Evolutionary conservation across 2,888 invertebrate genomes (phyloP).

Genomic region (Stenotaenia linearis): DNA sequence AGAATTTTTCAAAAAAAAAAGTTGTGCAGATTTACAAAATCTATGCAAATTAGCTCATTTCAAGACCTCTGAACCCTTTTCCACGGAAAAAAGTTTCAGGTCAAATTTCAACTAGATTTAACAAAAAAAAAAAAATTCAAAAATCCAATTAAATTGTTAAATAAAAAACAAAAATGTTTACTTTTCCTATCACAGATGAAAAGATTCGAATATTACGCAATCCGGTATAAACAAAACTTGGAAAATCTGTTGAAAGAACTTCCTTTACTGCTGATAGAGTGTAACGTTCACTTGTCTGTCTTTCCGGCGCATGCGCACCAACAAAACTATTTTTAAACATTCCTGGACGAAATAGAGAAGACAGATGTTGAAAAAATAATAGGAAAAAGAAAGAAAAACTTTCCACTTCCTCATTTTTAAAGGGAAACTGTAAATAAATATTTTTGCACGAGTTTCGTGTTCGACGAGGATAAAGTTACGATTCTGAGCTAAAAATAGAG

Average conservation of each 20-base stretch:
- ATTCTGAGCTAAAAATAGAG: too few species aligned
- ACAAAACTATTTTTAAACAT: neutral
- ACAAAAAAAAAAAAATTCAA: neutral
- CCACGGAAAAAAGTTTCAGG: too few species aligned
- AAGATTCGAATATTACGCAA: neutral
- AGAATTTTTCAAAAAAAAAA: too few species aligned
- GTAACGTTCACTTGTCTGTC: neutral
- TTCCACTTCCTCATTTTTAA: slow-evolving; percentile 1
- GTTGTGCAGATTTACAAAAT: too few species aligned
- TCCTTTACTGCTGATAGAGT: neutral
- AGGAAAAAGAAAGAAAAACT: neutral
- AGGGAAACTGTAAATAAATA: neutral
- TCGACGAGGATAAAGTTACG: too few species aligned
- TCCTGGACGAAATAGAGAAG: neutral
- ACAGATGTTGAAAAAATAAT: neutral
- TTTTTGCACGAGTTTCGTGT: neutral
- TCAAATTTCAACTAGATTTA: too few species aligned
- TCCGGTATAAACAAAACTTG: neutral
- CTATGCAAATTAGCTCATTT: too few species aligned
- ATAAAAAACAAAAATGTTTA: neutral
- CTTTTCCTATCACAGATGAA: neutral
- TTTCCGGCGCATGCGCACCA: neutral
- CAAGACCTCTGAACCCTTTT: too few species aligned
- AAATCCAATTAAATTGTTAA: neutral
- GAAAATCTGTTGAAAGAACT: neutral